Base-by-base conservation (phyloP, 2,113 vertebrate species). In the Ariopsis seemanni region DNA sequence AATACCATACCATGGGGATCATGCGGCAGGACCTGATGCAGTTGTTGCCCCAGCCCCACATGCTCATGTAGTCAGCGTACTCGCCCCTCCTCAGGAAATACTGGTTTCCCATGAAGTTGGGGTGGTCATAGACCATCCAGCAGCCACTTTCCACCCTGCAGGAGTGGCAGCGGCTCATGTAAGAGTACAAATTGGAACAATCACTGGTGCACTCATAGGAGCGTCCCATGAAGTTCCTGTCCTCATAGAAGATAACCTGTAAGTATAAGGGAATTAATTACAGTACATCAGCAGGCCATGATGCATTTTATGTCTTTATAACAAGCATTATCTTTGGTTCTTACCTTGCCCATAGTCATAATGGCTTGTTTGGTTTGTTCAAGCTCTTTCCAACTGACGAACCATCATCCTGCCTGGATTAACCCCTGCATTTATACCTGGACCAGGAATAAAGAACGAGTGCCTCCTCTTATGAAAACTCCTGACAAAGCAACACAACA, bases 41-140 rank as follows among this genome's bases (percentile, higher is more conserved):
- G 86, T 79, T 82, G 50, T 71, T 58, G 55, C 57, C 71, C 84
- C 71, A 87, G 55, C 92, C 94, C 88, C 91, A 89, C 90, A 94
- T 91, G 27, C 90, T 88, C 90, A 90, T 86, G 88, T 89, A 91
- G 88, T 94, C 87, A 15, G 88, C 65, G 88, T 92, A 91, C 25
- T 93, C 50, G n/a, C 91, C 82, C n/a, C 86, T 89, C 82, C 82
- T 42, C 34, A 42, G 34, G 34, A 42, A 42, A 85, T 91, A 89
- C 60, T 92, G 92, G 50, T 88, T 71, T 18, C 87, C 89, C 78
- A 1, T 10, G 74, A 85, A 91, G 85, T 48, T 91, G 85, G 85
- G 55, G 27, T 1, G 53, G 75, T 93, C 88, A 17, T 85, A 91
- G 30, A 88, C 88, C 88, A 92, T 89, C 89, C 91, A 94, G 90